Evolutionary conservation across 2,113 vertebrate species (phyloP).

Genomic region (Galeopterus variegatus): DNA sequence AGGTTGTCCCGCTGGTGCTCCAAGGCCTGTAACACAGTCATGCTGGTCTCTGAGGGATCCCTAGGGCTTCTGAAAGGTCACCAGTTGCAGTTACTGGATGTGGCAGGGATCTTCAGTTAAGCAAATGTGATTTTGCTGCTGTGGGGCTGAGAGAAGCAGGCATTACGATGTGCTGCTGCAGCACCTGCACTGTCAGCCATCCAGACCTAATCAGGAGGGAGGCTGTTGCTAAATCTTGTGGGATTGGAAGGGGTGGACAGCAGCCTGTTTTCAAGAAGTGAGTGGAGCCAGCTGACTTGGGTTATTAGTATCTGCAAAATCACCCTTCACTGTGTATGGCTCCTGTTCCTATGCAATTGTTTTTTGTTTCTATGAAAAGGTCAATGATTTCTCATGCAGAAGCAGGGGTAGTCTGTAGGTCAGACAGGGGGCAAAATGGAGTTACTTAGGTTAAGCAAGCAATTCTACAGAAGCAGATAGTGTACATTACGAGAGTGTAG

Average conservation of each 20-base stretch:
- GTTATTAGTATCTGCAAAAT: neutral
- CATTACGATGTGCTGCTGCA: neutral
- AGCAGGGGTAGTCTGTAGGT: too few species aligned
- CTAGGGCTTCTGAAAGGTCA: neutral
- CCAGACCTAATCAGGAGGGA: neutral
- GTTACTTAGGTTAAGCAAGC: too few species aligned
- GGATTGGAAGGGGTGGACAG: neutral
- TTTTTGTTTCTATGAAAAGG: too few species aligned
- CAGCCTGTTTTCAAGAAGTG: neutral
- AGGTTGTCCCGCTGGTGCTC: neutral
- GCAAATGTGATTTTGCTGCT: neutral
- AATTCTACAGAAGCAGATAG: too few species aligned
- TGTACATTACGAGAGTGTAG: too few species aligned
- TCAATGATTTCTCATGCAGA: too few species aligned
- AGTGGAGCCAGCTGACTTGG: neutral
- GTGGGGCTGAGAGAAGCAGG: neutral
- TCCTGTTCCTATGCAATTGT: too few species aligned
- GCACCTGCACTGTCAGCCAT: neutral
- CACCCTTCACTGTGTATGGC: neutral
- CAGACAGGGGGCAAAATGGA: too few species aligned
- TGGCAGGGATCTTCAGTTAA: neutral
- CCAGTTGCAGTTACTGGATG: too few species aligned
- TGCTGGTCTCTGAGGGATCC: neutral
- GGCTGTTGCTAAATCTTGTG: neutral
- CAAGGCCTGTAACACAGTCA: neutral